These are phyloP conservation scores for Trigoniulus corallinus DNA, from an alignment of 1,140 invertebrate species.

Conservation along the genomic window DNA sequence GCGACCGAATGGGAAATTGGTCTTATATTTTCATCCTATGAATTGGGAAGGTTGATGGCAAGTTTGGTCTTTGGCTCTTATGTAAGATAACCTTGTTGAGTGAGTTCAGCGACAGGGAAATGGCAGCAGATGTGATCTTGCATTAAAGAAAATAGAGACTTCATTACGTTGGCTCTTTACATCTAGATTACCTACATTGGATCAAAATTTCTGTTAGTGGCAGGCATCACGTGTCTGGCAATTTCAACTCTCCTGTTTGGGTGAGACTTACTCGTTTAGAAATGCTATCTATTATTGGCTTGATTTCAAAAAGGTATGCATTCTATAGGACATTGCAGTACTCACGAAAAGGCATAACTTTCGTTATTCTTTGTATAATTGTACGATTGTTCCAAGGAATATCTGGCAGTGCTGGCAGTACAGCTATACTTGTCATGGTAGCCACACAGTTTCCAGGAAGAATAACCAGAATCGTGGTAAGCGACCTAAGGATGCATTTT, in stretches of 20 bases:
- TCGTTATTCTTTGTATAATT: neutral
- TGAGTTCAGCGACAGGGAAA: neutral
- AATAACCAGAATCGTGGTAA: neutral
- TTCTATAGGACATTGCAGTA: neutral
- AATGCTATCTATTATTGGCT: neutral
- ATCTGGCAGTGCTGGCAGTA: neutral
- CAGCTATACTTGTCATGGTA: neutral
- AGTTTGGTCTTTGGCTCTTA: neutral
- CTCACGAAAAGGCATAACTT: neutral
- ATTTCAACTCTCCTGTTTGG: neutral
- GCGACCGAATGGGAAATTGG: neutral
- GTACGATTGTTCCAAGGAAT: neutral
- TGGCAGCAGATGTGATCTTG: neutral
- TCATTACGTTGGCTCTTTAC: neutral
- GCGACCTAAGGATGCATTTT: neutral
- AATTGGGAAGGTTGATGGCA: neutral
- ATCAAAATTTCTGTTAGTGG: neutral
- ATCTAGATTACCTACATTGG: neutral
- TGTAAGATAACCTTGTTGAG: neutral
- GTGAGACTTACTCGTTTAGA: neutral
- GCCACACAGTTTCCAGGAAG: neutral
- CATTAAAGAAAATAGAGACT: neutral
- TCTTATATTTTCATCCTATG: neutral
- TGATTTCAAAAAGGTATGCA: neutral
- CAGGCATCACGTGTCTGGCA: neutral